phyloP scores from a whole-genome alignment of 2,888 invertebrate species.

The Drosophila cognata region DNA sequence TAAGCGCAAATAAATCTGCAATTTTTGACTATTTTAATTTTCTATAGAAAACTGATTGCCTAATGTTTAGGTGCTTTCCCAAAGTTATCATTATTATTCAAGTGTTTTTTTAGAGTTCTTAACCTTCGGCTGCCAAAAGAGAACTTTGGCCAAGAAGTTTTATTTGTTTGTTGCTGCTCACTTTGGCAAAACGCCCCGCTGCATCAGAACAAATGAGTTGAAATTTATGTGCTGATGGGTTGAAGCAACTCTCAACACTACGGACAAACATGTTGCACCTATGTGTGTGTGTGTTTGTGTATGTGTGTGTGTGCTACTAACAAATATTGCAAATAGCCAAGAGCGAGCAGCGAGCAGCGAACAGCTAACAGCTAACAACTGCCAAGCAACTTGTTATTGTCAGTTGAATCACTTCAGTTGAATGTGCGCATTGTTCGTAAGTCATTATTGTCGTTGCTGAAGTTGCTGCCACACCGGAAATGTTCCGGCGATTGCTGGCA shows the following conservation, averaged over 20 bases:
- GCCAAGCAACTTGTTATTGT: slow-evolving; percentile 63
- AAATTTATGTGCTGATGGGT: slow-evolving; percentile 63
- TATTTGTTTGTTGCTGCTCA: slow-evolving; percentile 60
- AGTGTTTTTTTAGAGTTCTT: slow-evolving; percentile 3
- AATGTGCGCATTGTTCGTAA: slow-evolving; percentile 54
- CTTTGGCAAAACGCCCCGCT: slow-evolving; percentile 63
- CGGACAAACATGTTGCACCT: slow-evolving; percentile 56
- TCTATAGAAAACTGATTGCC: not conserved
- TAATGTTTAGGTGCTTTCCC: not conserved
- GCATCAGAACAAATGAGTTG: slow-evolving; percentile 56
- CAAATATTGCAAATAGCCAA: slow-evolving; percentile 23
- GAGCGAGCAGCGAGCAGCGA: slow-evolving; percentile 10
- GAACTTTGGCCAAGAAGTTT: slow-evolving; percentile 9
- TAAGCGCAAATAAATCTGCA: not conserved
- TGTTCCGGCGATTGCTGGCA: slow-evolving; percentile 31
- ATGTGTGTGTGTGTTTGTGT: not conserved
- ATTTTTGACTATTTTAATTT: not conserved
- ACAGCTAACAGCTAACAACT: slow-evolving; percentile 12
- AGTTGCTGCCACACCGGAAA: slow-evolving; percentile 38
- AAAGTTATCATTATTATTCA: not conserved
- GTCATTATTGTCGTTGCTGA: slow-evolving; percentile 46
- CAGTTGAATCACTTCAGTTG: slow-evolving; percentile 59
- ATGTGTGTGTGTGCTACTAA: not conserved
- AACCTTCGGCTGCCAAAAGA: slow-evolving; percentile 5
- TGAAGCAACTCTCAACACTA: slow-evolving; percentile 21